Conservation (phyloP, 1,140 invertebrate genomes). For the Dendrolimus kikuchii region DNA sequence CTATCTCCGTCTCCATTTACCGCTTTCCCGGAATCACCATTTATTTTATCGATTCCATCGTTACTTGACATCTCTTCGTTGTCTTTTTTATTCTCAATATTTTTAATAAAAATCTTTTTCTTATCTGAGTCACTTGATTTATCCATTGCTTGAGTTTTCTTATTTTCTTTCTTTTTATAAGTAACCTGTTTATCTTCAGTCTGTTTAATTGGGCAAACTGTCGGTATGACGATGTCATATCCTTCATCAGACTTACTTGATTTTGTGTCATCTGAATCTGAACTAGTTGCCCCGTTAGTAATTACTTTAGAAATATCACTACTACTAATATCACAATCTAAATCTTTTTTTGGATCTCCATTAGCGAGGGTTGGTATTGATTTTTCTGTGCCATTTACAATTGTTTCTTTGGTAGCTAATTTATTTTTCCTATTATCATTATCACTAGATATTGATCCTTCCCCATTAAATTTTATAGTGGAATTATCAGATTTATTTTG, state of each 20-base stretch:
- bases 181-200: constrained; percentile 30
- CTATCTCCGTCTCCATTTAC: constrained; percentile 61
- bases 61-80: constrained; percentile 3
- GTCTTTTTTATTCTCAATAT: constrained; percentile 33
- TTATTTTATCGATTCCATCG: constrained; percentile 27
- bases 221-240: constrained; percentile 23
- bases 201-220: constrained; percentile 25
- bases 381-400: constrained; percentile 53
- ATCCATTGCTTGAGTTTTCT: constrained; percentile 38
- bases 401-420: constrained; percentile 61
- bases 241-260: constrained; percentile 50
- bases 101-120: constrained; percentile 29
- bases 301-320: constrained; percentile 63
- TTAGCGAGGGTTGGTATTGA: constrained; percentile 42
- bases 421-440: constrained; percentile 45
- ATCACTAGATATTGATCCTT: constrained; percentile 33
- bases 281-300: constrained; percentile 60
- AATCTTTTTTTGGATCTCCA: constrained; percentile 53
- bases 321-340: constrained; percentile 70
- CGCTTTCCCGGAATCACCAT: constrained; percentile 38
- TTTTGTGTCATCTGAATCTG: constrained; percentile 52
- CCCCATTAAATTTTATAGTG: constrained; percentile 42
- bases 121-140: constrained; percentile 39
- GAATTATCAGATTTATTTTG: constrained; percentile 34
- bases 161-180: constrained; percentile 53